Conservation (phyloP, 1,140 invertebrate species). For the Microplitis mediator region DNA sequence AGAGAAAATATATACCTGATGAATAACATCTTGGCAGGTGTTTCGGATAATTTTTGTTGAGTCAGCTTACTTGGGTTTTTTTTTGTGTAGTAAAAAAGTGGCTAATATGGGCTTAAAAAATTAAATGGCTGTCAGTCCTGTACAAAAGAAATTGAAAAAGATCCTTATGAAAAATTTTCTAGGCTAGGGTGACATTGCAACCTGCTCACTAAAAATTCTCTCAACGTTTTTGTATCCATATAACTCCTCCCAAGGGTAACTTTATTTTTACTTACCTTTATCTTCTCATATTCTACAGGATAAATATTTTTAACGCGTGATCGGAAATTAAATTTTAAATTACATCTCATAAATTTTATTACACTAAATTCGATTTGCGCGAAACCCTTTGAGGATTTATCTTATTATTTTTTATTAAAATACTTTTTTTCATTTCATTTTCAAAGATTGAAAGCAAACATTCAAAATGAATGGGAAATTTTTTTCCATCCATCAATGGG, state of each 20-base stretch:
- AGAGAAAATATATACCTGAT: too few relatives aligned
- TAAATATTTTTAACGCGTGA: neutral
- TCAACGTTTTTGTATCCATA: neutral
- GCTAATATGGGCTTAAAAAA: neutral
- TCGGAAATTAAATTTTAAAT: conserved; percentile 8
- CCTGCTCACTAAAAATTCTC: too few relatives aligned
- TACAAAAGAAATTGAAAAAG: neutral
- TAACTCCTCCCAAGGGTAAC: neutral
- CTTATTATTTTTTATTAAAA: neutral
- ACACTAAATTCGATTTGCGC: neutral
- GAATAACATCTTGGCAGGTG: neutral
- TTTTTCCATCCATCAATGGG: neutral
- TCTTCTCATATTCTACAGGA: neutral
- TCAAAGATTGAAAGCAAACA: neutral
- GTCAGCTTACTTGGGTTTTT: neutral
- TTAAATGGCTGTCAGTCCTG: neutral
- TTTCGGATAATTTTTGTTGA: neutral
- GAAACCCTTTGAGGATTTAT: too few relatives aligned
- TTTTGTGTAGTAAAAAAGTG: neutral
- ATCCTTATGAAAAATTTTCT: neutral
- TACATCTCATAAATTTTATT: neutral
- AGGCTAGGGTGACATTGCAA: neutral
- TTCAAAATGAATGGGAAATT: neutral
- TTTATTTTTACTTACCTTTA: neutral
- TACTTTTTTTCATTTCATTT: neutral